Conservation (phyloP, 2,113 vertebrate genomes). For the Scortum barcoo region DNA sequence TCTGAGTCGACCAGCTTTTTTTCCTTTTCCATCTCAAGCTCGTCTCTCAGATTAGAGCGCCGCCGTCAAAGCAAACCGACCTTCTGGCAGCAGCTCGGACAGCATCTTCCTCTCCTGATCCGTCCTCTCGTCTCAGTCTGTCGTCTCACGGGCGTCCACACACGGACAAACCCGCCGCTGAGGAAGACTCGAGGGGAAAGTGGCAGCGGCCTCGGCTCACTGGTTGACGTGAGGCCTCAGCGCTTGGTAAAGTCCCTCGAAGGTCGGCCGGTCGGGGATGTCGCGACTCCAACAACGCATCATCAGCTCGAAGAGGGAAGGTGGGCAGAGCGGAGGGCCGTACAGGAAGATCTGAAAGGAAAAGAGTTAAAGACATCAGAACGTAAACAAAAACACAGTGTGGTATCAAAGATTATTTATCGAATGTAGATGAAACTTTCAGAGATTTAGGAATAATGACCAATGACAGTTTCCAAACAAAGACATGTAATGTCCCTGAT, state of each 20-base stretch:
- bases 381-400: too few relatives aligned
- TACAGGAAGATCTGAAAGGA: slow-evolving; percentile 85
- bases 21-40: slow-evolving; percentile 2
- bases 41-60: neutral
- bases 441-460: too few relatives aligned
- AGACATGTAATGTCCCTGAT: too few relatives aligned
- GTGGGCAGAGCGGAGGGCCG: slow-evolving; percentile 86
- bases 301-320: slow-evolving; percentile 88
- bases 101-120: slow-evolving; percentile 7
- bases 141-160: slow-evolving; percentile 25
- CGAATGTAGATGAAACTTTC: too few relatives aligned
- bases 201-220: slow-evolving; percentile 63
- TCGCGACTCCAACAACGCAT: slow-evolving; percentile 89
- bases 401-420: too few relatives aligned
- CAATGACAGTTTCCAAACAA: too few relatives aligned
- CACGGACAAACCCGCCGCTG: slow-evolving; percentile 30
- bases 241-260: slow-evolving; percentile 86
- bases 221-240: slow-evolving; percentile 87
- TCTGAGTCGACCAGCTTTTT: neutral
- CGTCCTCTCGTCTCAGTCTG: slow-evolving; percentile 26
- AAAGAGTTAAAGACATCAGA: neutral
- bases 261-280: slow-evolving; percentile 85
- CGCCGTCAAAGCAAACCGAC: slow-evolving; percentile 25
- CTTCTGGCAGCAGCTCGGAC: slow-evolving; percentile 7
- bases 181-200: slow-evolving; percentile 35